Percentiles rank a stretch among this genome's conserved stretches.
These are phyloP conservation scores for Oligia strigilis DNA, from an alignment of 2,888 invertebrate genomes.

Conservation along the genomic window DNA sequence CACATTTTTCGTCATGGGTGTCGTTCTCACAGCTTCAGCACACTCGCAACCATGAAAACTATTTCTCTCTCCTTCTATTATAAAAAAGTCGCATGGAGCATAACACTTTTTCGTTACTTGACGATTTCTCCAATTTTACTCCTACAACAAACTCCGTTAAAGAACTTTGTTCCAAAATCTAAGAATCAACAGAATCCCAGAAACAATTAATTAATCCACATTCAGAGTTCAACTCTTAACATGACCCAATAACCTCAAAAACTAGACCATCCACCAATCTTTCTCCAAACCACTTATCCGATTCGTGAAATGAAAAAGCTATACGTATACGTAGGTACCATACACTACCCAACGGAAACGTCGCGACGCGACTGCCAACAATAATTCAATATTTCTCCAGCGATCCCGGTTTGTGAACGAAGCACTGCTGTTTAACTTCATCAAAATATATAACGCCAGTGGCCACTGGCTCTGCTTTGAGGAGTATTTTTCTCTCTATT, in stretches of 20 bases:
- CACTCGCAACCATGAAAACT: no score
- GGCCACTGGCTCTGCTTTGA: slow-evolving; percentile 29
- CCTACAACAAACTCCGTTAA: no score
- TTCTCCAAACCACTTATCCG: slow-evolving; percentile 1
- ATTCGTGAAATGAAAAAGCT: slow-evolving; percentile 24
- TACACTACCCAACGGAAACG: neutral
- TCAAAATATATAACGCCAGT: slow-evolving; percentile 61
- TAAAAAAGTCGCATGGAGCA: no score
- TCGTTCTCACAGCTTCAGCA: no score
- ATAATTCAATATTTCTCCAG: slow-evolving; percentile 72
- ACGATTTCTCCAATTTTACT: no score
- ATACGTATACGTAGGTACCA: neutral
- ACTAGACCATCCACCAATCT: neutral
- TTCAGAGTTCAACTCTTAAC: neutral
- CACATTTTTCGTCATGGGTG: no score
- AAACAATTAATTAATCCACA: neutral
- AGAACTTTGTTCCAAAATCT: neutral
- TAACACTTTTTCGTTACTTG: no score
- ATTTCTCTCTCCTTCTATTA: no score
- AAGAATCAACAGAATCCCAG: neutral
- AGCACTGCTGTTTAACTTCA: slow-evolving; percentile 58
- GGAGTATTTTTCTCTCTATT: slow-evolving; percentile 34
- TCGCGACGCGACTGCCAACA: slow-evolving; percentile 39
- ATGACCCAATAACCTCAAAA: neutral
- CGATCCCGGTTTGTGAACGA: slow-evolving; percentile 61